Evolutionary conservation across 2,797 vertebrate species (phyloP), one percentile per base, ranked within the genome.

Genomic region (Pseudopleuronectes americanus): DNA sequence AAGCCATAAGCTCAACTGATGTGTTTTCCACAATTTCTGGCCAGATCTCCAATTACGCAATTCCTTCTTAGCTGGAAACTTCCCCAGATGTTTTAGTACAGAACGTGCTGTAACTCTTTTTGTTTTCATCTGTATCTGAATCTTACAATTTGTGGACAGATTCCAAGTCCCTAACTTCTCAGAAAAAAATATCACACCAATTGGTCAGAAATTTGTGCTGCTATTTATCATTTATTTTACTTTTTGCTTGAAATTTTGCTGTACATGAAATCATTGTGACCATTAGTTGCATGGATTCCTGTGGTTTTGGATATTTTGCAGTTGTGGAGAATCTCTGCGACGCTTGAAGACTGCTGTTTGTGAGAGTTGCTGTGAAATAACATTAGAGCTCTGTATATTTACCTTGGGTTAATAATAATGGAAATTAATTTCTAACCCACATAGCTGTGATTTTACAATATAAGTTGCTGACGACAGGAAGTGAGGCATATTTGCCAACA

Each of bases 381-480:
- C 26, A 64, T 71, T 53, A 54, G 65, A 2, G 0, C 63, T 71
- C 43, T 54, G 36, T 63, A 71, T 76, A 62, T 55, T 36, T 43
- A 59, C 53, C 24, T 3, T 28, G 57, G 28, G 74, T 77, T 62
- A 69, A 59, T 77, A 53, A 73, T 72, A 41, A 43, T 55, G 61
- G 68, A 57, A 82, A 85, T 80, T 69, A 72, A 57, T 62, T 56
- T 70, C 33, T 21, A 45, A 64, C 72, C 52, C 22, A 43, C 62
- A 73, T 57, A 55, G 69, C 17, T 4, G 59, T 49, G 55, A 47
- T 14, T 14, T 62, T 16, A 31, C 72, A 68, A 57, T 64, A 71
- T 60, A 68, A 63, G 57, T 3, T 74, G 57, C 26, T 43, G 55
- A 63, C 74, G 72, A 76, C 63, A 74, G 64, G 74, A 82, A 80